Conservation (phyloP, 2,888 invertebrate genomes). For the Cylindroiulus punctatus region DNA sequence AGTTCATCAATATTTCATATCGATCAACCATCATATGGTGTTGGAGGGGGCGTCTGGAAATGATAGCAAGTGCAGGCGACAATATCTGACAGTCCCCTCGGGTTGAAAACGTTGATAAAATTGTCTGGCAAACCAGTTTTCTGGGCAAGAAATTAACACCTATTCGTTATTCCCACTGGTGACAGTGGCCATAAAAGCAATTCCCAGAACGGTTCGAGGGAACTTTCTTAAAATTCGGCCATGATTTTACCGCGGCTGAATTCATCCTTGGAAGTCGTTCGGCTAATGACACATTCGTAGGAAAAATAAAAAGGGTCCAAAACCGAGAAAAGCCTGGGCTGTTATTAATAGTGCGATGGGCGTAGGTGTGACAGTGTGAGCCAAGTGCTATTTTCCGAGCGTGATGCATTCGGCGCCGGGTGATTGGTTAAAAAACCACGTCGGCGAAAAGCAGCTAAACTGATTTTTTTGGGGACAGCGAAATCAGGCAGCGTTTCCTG, state of each 20-base stretch:
- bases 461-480: neutral
- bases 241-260: neutral
- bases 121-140: neutral
- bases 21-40: too few species aligned
- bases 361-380: neutral
- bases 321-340: neutral
- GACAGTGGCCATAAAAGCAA: neutral
- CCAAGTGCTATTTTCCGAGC: conserved; percentile 18
- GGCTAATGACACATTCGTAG: neutral
- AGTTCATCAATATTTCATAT: too few species aligned
- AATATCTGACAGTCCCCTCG: too few species aligned
- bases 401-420: neutral
- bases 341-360: neutral
- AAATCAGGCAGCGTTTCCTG: conserved; percentile 1
- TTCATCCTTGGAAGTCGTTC: too few species aligned
- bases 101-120: neutral
- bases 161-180: neutral
- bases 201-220: neutral
- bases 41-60: too few species aligned
- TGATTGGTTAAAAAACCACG: neutral
- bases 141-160: neutral
- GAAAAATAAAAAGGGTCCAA: neutral
- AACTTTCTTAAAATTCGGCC: neutral
- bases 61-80: too few species aligned
- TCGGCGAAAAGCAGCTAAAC: neutral